phyloP scores from a whole-genome alignment of 2,797 vertebrate genomes.

The Cossypha heuglini region DNA sequence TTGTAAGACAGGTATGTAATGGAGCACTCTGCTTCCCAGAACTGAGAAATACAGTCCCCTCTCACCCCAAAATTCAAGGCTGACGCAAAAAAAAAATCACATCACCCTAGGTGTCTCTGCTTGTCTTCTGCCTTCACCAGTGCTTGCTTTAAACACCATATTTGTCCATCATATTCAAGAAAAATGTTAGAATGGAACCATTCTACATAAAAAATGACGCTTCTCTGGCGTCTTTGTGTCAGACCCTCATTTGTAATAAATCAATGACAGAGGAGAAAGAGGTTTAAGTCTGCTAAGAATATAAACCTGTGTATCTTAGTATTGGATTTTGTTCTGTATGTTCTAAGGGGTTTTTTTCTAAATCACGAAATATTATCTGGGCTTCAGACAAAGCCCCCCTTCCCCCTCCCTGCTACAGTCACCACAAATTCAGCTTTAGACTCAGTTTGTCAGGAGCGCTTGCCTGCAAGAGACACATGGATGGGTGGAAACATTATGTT shows the following conservation, averaged over 20 bases:
- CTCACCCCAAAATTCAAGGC: background rate
- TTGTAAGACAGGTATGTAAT: background rate
- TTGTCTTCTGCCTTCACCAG: conserved; percentile 16
- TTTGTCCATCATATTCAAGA: background rate
- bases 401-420: background rate
- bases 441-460: background rate
- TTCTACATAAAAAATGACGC: background rate
- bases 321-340: background rate
- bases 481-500: conserved; percentile 37
- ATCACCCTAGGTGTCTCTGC: background rate
- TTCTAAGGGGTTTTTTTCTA: background rate
- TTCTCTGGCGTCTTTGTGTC: background rate
- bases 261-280: background rate
- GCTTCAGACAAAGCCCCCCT: background rate
- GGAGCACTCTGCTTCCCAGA: background rate
- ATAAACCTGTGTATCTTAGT: background rate
- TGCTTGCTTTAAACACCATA: conserved; percentile 1
- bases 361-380: background rate
- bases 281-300: background rate
- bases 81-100: conserved; percentile 1
- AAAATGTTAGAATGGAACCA: background rate
- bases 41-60: background rate
- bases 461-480: background rate
- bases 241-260: background rate
- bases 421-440: background rate